Base-by-base conservation (phyloP, 92 coral and sea anemone genomes). In the Epizoanthus fatuus region DNA sequence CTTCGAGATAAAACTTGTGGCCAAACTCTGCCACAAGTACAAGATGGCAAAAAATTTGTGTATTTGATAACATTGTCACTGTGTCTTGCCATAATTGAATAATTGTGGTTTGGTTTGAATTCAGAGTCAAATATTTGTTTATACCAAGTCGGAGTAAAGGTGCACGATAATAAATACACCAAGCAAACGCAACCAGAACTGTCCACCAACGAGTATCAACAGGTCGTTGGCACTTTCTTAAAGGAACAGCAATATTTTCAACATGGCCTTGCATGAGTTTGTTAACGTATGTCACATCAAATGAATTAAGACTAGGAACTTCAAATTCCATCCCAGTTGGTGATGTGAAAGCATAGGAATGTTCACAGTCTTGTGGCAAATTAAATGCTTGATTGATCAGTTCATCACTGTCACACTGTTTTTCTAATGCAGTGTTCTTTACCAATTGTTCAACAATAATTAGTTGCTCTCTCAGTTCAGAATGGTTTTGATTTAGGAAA, bases 201-300 rank as follows among this genome's bases (percentile, higher is more conserved):
- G 80, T 75, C 80, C 80, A 75, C 67, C 80, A 75, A 2, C 80
- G 80, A 29, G 67, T 75, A 25, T 75, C 80, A 75, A 38, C 53
- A 55, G 66, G 80, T 35, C 53, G 51, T 51, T 75, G 80, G 42
- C 80, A 75, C 42, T 55, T 75, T n/a, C 80, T 22, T 7, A 74
- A 65, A 54, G 66, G 66, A 8, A 74, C 65, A 52, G 68, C 29
- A 32, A 35, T 25, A n/a, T 75, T 15, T 75, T 75, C 54, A 55
- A 37, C 39, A 29, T 75, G 68, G 4, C 68, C 81, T 57, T 57
- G 55, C 64, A 75, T 55, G 3, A 75, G 35, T 16, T 58, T 58
- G 45, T 75, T 57, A 12, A 58, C 68, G 38, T 37, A 75, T 14
- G 81, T 75, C 29, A 11, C 54, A 69, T 69, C 56, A 44, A 69